phyloP scores from a whole-genome alignment of 2,797 vertebrate genomes.

The Enteromius unitaeniatus region DNA sequence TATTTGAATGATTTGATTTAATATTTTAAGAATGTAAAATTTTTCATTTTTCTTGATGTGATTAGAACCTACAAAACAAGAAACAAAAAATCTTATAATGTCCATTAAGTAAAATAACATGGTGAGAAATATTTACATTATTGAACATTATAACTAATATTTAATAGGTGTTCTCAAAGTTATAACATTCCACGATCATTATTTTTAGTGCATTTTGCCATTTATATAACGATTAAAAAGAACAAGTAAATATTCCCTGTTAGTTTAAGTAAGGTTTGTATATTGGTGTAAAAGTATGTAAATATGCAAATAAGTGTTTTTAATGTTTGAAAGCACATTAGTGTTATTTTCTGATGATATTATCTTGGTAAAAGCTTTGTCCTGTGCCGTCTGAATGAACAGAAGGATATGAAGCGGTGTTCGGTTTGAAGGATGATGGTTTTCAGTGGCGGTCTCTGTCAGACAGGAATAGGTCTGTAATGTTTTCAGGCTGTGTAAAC shows the following conservation, averaged over 20 bases:
- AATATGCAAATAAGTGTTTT: background rate
- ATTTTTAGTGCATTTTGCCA: background rate
- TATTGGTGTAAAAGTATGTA: background rate
- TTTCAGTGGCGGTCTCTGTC: background rate
- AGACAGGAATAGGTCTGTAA: conserved; percentile 61
- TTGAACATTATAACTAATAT: background rate
- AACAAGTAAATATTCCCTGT: background rate
- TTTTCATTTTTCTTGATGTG: no score
- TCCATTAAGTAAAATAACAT: background rate
- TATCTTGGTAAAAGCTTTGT: background rate
- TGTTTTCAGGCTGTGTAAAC: conserved; percentile 72
- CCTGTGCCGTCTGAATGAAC: background rate
- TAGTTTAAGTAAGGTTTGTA: background rate
- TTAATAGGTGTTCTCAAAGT: background rate
- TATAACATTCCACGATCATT: no score
- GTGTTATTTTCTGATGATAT: background rate
- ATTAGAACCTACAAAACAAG: no score
- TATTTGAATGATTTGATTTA: no score
- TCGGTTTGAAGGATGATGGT: background rate
- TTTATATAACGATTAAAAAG: no score
- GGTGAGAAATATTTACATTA: no score
- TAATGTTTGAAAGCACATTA: background rate
- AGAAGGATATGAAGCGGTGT: background rate
- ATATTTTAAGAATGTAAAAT: no score
- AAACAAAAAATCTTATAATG: no score